Conservation (phyloP, 1,140 invertebrate genomes). For the Pollicipes pollicipes region DNA sequence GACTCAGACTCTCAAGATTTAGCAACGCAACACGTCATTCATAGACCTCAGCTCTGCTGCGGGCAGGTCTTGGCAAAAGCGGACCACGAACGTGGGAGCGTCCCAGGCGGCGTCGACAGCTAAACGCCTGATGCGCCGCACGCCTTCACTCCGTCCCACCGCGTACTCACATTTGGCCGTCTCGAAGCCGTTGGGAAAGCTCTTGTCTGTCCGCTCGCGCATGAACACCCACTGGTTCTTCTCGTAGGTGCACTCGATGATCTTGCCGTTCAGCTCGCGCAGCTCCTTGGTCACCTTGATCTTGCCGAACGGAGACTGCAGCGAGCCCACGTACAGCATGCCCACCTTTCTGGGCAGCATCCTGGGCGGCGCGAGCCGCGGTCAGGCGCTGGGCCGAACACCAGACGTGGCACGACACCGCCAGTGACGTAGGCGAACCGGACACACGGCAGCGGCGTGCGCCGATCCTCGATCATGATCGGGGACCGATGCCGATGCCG, state of each 20-base stretch:
- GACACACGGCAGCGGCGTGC: too few species aligned
- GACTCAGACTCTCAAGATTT: not conserved
- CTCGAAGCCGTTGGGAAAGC: constrained; percentile 71
- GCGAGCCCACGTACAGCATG: constrained; percentile 57
- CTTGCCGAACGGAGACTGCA: constrained; percentile 40
- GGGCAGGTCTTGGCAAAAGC: not conserved
- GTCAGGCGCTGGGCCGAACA: constrained; percentile 3
- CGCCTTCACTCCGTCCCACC: not conserved
- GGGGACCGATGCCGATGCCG: too few species aligned
- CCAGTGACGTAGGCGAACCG: constrained; percentile 17
- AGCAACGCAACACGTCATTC: constrained; percentile 6
- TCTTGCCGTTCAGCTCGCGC: constrained; percentile 71
- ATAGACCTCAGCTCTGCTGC: not conserved
- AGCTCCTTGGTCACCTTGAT: constrained; percentile 63
- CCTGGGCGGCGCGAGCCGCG: constrained; percentile 27
- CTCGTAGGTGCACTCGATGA: constrained; percentile 76
- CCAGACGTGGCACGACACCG: not conserved
- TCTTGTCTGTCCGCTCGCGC: constrained; percentile 91
- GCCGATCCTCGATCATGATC: too few species aligned
- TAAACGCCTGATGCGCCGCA: not conserved
- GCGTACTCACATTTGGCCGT: constrained; percentile 51
- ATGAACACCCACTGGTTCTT: constrained; percentile 77
- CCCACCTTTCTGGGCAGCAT: constrained; percentile 54
- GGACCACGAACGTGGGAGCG: not conserved
- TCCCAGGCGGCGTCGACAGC: not conserved